Percentiles rank a stretch among this genome's conserved stretches.
Evolutionary conservation across 1,140 invertebrate genomes (phyloP).

Genomic region (Microvelia longipes): DNA sequence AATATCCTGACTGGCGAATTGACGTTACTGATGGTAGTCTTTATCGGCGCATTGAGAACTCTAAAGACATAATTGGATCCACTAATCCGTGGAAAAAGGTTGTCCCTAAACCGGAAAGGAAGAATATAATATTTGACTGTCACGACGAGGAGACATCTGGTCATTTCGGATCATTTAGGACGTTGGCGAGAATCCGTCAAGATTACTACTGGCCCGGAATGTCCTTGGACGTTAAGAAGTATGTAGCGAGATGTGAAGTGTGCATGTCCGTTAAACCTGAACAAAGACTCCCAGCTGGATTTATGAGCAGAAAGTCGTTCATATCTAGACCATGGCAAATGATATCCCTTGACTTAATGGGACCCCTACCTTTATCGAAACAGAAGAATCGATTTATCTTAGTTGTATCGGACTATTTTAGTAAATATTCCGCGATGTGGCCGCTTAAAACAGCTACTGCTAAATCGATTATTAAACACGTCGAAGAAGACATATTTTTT

Average conservation of each 20-base stretch:
- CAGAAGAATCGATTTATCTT: slow-evolving; percentile 27
- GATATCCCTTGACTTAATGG: slow-evolving; percentile 29
- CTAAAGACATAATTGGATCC: no score
- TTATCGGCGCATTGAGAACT: no score
- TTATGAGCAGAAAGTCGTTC: not conserved
- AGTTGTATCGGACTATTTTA: slow-evolving; percentile 26
- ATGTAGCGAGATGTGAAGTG: not conserved
- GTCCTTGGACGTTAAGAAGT: not conserved
- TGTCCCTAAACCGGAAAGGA: not conserved
- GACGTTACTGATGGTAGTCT: no score
- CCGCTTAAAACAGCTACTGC: slow-evolving; percentile 22
- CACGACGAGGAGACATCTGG: not conserved
- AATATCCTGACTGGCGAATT: no score
- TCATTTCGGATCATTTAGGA: not conserved
- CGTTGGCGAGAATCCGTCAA: not conserved
- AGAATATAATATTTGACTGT: not conserved
- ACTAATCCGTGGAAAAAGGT: not conserved
- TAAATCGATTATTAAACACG: not conserved
- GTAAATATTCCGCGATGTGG: slow-evolving; percentile 27
- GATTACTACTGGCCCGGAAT: not conserved
- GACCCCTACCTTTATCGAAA: slow-evolving; percentile 26
- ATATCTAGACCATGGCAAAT: not conserved
- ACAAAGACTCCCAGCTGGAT: not conserved
- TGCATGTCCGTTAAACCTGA: not conserved
- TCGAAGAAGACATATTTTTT: slow-evolving; percentile 2